Evolutionary conservation across 2,113 vertebrate genomes (phyloP), one percentile per base, ranked within the genome.

Genomic region (Petrocephalus microphthalmus): DNA sequence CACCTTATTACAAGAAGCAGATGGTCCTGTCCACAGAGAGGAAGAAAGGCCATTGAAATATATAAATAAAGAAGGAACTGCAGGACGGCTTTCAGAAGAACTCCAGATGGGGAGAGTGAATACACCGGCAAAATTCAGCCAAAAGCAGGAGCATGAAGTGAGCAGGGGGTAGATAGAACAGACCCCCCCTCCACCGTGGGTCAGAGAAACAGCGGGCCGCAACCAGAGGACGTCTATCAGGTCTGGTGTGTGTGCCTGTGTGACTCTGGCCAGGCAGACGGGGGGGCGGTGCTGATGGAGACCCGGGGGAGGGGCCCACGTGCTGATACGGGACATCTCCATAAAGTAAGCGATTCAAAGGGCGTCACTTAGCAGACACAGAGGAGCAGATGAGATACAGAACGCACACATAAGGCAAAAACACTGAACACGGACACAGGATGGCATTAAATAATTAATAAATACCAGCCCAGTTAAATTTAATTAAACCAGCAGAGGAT

Each of bases 11-110:
- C 94, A 94, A 95, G 95, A 94, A 95, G 91, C 95, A 96, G 95
- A 95, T 95, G 95, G 95, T 91, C 94, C 94, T 51, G 87, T 52
- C 85, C 84, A 53, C 33, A 37, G 29, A 60, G 54, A 54, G 54
- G 54, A 45, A 86, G 29, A 86, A 60, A 47, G 85, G 45, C 11
- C 85, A 60, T 37, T 42, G 64, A 57, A 87, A 64, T 87, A 78
- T 42, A 78, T 37, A 78, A 78, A 78, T 42, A 87, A 87, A 64
- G 64, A 86, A 86, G 20, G 10, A 19, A 2, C 19, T 25, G 22
- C 8, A 17, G 51, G 94, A 96, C 92, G 57, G 81, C 94, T 94
- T 92, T 88, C 92, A 93, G 91, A 95, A 94, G 93, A 95, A 95
- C 94, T 94, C 94, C 93, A 94, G 93, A 96, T 95, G 85, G 94